Percentiles rank a stretch among this genome's conserved stretches.
Evolutionary conservation across 2,113 vertebrate genomes (phyloP).

Genomic region (Himantopus leucocephalus): DNA sequence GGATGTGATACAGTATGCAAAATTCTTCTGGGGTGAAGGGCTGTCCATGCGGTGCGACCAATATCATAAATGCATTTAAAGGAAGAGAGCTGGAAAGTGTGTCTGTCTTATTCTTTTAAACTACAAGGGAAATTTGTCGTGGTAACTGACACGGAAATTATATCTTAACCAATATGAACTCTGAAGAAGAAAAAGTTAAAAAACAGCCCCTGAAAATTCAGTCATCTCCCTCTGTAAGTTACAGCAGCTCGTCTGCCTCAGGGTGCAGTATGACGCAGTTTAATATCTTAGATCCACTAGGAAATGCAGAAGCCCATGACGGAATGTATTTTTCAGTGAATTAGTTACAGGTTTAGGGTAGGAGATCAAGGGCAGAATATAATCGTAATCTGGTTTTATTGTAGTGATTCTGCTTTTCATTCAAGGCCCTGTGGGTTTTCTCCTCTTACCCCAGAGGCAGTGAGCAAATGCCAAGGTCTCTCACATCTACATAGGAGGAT

Average conservation of each 20-base stretch:
- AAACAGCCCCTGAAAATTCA: neutral
- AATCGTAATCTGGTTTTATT: conserved; percentile 39
- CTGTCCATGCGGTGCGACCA: fast-evolving
- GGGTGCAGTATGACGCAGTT: neutral
- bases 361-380: conserved; percentile 53
- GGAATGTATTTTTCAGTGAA: neutral
- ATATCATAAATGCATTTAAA: neutral
- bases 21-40: neutral
- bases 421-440: conserved; percentile 49
- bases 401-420: conserved; percentile 45
- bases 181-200: conserved; percentile 24
- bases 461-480: conserved; percentile 57
- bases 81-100: neutral
- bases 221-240: neutral
- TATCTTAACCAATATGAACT: conserved; percentile 6
- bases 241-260: neutral
- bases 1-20: no score
- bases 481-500: neutral
- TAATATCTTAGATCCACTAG: neutral
- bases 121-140: neutral
- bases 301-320: neutral
- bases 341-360: neutral
- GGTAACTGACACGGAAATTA: neutral
- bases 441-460: conserved; percentile 6
- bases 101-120: neutral